Evolutionary conservation across 2,113 vertebrate species (phyloP).

Genomic region (Artemisiospiza belli): DNA sequence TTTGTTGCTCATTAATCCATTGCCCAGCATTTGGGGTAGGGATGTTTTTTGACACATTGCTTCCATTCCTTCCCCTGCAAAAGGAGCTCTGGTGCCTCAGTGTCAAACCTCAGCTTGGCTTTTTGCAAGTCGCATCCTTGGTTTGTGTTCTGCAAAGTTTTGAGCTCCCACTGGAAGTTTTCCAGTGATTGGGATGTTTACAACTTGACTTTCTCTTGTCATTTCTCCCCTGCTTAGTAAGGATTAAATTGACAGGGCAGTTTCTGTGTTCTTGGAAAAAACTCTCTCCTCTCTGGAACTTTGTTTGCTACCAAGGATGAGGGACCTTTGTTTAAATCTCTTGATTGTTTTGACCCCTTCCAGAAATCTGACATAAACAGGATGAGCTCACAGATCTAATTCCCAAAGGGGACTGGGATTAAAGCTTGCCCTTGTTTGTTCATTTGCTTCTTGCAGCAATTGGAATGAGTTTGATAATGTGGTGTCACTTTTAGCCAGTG

Average conservation of each 20-base stretch:
- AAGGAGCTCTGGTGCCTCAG: neutral
- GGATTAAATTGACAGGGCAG: neutral
- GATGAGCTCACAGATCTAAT: neutral
- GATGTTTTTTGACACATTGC: neutral
- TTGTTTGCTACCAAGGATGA: neutral
- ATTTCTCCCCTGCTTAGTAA: neutral
- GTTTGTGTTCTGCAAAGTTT: neutral
- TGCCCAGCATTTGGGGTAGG: neutral
- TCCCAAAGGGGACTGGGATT: neutral
- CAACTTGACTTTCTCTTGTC: fast-evolving
- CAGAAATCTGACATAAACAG: neutral
- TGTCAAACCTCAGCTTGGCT: neutral
- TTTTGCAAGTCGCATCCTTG: neutral
- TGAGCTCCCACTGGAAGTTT: neutral
- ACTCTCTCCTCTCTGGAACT: neutral
- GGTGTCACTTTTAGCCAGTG: neutral
- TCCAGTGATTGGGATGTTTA: neutral
- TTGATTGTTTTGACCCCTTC: neutral
- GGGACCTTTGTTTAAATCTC: neutral
- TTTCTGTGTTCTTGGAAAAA: neutral
- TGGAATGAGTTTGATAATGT: fast-evolving
- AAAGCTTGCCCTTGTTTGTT: neutral
- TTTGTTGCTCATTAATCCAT: neutral
- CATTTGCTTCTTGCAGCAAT: neutral
- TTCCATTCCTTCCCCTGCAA: fast-evolving